phyloP scores from a whole-genome alignment of 2,113 vertebrate genomes.

The Microcebus lehilahytsara region DNA sequence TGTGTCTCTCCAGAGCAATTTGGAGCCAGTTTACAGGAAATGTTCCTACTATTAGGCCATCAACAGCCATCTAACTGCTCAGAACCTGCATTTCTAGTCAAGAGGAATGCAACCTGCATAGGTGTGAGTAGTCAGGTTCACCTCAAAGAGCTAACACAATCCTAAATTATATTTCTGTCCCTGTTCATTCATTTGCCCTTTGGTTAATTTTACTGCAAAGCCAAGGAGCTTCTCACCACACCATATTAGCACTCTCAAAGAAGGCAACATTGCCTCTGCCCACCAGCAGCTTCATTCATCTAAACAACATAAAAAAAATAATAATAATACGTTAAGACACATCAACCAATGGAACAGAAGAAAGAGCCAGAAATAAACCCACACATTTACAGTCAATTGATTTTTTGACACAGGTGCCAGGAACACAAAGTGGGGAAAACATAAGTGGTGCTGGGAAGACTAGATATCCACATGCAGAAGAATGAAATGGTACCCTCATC shows the following conservation, averaged over 20 bases:
- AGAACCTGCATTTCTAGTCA: neutral
- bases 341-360: neutral
- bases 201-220: neutral
- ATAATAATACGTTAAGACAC: neutral
- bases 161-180: neutral
- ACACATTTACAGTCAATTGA: neutral
- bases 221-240: neutral
- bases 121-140: neutral
- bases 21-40: neutral
- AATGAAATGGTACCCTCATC: neutral
- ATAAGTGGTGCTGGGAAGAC: neutral
- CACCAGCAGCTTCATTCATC: neutral
- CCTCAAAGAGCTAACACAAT: neutral
- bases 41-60: neutral
- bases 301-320: neutral
- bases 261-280: neutral
- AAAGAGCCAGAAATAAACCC: neutral
- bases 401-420: neutral
- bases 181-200: neutral
- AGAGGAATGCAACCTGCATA: neutral
- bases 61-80: neutral
- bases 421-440: neutral
- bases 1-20: neutral
- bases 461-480: neutral
- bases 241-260: neutral